These are phyloP conservation scores for Notothenia coriiceps DNA, from an alignment of 2,113 vertebrate genomes.

Conservation along the genomic window DNA sequence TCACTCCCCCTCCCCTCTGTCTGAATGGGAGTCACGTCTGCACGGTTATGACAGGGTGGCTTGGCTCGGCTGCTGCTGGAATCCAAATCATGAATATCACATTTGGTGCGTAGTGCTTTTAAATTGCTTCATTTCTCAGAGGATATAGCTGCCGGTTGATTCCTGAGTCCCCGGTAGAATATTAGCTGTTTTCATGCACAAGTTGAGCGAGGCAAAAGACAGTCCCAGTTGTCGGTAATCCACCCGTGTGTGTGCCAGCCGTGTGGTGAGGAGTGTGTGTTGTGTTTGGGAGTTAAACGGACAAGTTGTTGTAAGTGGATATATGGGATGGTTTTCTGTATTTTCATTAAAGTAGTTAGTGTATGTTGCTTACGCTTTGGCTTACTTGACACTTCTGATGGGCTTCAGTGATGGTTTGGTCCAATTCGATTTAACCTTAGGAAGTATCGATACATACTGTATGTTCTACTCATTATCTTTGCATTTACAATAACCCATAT, in stretches of 20 bases:
- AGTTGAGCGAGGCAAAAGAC: constrained; percentile 51
- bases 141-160: constrained; percentile 70
- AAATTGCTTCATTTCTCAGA: constrained; percentile 82
- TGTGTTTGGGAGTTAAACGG: constrained; percentile 29
- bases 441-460: no score
- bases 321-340: constrained; percentile 3
- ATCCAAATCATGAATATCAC: constrained; percentile 83
- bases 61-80: constrained; percentile 68
- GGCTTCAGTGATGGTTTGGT: constrained; percentile 26
- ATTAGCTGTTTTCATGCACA: constrained; percentile 73
- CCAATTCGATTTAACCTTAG: not conserved
- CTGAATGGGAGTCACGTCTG: constrained; percentile 69
- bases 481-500: not conserved
- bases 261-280: constrained; percentile 15
- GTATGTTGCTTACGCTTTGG: constrained; percentile 22
- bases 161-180: constrained; percentile 62
- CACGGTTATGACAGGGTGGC: constrained; percentile 73
- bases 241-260: constrained; percentile 28
- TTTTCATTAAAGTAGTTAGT: constrained; percentile 18
- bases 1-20: constrained; percentile 13
- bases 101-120: constrained; percentile 80
- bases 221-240: constrained; percentile 56
- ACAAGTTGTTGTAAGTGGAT: constrained; percentile 30
- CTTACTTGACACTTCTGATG: not conserved
- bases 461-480: not conserved